Evolutionary conservation across 2,113 vertebrate species (phyloP).

Genomic region (Poeciliopsis occidentalis): DNA sequence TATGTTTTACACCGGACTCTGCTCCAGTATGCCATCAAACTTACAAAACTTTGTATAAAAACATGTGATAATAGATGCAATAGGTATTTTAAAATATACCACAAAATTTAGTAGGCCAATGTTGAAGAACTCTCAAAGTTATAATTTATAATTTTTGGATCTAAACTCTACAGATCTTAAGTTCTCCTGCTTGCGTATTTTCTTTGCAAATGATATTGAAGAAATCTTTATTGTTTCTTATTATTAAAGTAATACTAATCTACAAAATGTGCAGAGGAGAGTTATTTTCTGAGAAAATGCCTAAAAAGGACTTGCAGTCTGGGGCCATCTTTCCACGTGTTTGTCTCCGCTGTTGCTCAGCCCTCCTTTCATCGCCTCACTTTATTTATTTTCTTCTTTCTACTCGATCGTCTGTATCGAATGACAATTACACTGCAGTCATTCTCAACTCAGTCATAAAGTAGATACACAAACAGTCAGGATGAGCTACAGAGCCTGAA

Average conservation of each 20-base stretch:
- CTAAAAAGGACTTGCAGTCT: not conserved
- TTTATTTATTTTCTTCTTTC: not conserved
- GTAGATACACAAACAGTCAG: constrained; percentile 26
- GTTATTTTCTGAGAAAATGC: not conserved
- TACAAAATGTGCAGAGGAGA: not conserved
- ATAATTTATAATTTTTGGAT: not conserved
- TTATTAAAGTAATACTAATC: not conserved
- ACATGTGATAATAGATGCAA: not conserved
- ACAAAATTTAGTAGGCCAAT: not conserved
- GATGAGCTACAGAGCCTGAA: constrained; percentile 17
- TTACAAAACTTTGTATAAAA: not conserved
- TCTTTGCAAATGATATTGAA: not conserved
- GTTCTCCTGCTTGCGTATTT: not conserved
- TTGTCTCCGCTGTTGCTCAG: not conserved
- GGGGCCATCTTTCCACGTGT: not conserved
- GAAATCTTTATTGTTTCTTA: not conserved
- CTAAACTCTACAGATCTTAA: not conserved
- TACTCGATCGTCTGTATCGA: constrained; percentile 40
- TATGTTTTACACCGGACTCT: too few relatives aligned
- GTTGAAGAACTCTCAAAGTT: not conserved
- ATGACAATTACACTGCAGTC: constrained; percentile 27
- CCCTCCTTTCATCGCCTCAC: not conserved
- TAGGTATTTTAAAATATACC: not conserved
- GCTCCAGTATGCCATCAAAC: not conserved
- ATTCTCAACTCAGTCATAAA: constrained; percentile 23